Evolutionary conservation across 2,888 invertebrate genomes (phyloP), one percentile per base, ranked within the genome.

Genomic region (Limnephilus marmoratus): DNA sequence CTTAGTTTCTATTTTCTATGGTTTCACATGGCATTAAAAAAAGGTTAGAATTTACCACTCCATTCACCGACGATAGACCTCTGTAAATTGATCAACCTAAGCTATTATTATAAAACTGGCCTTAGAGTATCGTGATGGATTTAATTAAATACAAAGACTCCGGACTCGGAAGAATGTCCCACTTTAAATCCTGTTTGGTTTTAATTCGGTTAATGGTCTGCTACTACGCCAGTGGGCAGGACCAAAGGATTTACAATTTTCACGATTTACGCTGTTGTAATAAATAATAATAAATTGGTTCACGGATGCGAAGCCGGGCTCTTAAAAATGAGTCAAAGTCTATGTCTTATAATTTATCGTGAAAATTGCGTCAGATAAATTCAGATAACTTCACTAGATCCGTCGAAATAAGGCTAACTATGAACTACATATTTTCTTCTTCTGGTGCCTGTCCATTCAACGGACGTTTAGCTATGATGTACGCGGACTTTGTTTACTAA

Each of bases 121-220:
- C n/a, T 68, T 24, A 18, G 18, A 37, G 34, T 83, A 83, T 83
- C 83, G 41, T 34, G 15, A 41, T 83, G 41, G 83, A 83, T 83
- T 83, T 37, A 83, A 83, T 83, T 83, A 83, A 83, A 83, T 37
- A 24, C 83, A 83, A 37, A 37, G 83, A 83, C 83, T 83, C 83
- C 83, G 83, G 83, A 83, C 83, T 41, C 37, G 11, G 83, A 24
- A 41, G 83, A 83, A 37, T 83, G 83, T 83, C 83, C 83, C 37
- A 83, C 37, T 83, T 83, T n/a, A 83, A 37, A 83, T 83, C 83
- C 83, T 83, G 83, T 83, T 83, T 83, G 68, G 24, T n/a, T 68
- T 68, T 68, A 68, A 24, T 68, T 68, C 68, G n/a, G 45, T 68
- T 68, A 68, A 24, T n/a, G 0, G n/a, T 68, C 24, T 24, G n/a